A percentile compares a stretch with the other conserved stretches of the same genome.
These are phyloP conservation scores for Drosophila guanche DNA, from an alignment of 1,140 invertebrate genomes.

Conservation along the genomic window DNA sequence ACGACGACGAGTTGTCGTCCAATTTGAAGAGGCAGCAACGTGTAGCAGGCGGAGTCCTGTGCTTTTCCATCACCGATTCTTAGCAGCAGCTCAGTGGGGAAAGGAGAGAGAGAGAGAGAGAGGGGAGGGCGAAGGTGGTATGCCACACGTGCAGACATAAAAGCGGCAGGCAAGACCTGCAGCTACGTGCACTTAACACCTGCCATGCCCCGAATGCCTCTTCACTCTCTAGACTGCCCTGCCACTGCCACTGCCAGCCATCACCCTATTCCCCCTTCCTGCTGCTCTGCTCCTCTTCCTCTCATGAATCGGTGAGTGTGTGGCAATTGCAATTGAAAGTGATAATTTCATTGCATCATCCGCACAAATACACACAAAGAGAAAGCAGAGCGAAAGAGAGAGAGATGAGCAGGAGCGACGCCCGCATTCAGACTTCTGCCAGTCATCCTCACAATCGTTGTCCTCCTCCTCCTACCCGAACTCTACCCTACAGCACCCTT, in stretches of 20 bases:
- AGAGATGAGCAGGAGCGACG: not conserved
- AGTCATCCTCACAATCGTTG: not conserved
- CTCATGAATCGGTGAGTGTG: conserved; percentile 33
- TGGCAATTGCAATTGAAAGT: conserved; percentile 75
- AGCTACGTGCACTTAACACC: conserved; percentile 68
- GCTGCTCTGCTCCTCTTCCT: not conserved
- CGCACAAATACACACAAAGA: conserved; percentile 17
- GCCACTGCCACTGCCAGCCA: not conserved
- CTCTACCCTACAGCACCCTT: not conserved
- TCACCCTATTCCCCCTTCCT: not conserved
- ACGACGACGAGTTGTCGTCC: not conserved
- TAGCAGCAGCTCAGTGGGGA: not conserved
- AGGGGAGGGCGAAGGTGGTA: not conserved
- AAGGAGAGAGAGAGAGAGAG: no score
- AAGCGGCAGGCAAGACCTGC: conserved; percentile 28
- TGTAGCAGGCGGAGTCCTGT: conserved; percentile 1
- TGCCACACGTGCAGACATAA: conserved; percentile 49
- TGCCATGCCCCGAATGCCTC: conserved; percentile 25
- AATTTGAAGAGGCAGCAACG: conserved; percentile 18
- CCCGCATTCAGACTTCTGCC: conserved; percentile 16
- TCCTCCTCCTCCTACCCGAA: no score
- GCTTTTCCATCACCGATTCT: not conserved
- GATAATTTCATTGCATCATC: conserved; percentile 73
- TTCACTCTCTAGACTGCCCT: not conserved
- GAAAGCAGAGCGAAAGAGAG: not conserved